phyloP scores from a whole-genome alignment of 2,797 vertebrate genomes.

The Leuciscus waleckii region DNA sequence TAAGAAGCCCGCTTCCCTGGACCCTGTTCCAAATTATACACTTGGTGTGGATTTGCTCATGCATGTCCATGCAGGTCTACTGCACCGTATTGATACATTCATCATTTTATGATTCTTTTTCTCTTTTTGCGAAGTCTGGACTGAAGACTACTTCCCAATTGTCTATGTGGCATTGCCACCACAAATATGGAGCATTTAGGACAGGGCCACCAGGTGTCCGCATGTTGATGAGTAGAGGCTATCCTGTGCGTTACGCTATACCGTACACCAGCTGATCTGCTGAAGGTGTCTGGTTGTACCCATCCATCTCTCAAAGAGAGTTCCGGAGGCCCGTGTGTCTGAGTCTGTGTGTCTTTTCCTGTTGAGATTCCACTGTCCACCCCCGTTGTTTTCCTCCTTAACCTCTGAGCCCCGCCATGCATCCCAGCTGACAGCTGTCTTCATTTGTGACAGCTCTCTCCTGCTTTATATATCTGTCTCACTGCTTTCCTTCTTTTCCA shows the following conservation, averaged over 20 bases:
- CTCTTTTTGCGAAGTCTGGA: neutral
- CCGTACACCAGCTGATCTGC: conserved; percentile 20
- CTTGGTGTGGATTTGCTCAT: neutral
- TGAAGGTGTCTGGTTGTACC: conserved; percentile 38
- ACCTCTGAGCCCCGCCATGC: conserved; percentile 72
- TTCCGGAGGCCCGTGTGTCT: conserved; percentile 45
- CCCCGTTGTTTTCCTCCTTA: conserved; percentile 58
- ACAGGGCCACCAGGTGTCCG: neutral
- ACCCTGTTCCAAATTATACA: neutral
- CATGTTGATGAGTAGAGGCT: neutral
- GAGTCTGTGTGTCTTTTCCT: conserved; percentile 50
- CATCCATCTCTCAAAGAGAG: conserved; percentile 45
- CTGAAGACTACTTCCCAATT: neutral
- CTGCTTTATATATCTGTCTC: conserved; percentile 27
- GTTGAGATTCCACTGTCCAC: conserved; percentile 61
- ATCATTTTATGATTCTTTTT: neutral
- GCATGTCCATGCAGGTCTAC: neutral
- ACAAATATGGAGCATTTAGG: neutral
- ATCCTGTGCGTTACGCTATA: neutral
- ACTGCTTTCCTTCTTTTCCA: neutral
- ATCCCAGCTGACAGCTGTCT: conserved; percentile 84
- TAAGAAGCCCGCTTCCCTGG: neutral
- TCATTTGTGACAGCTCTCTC: conserved; percentile 69
- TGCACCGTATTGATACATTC: neutral
- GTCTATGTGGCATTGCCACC: neutral